Evolutionary conservation across 2,888 invertebrate genomes (phyloP), one percentile per base, ranked within the genome.

Genomic region (Osmoderma eremita): DNA sequence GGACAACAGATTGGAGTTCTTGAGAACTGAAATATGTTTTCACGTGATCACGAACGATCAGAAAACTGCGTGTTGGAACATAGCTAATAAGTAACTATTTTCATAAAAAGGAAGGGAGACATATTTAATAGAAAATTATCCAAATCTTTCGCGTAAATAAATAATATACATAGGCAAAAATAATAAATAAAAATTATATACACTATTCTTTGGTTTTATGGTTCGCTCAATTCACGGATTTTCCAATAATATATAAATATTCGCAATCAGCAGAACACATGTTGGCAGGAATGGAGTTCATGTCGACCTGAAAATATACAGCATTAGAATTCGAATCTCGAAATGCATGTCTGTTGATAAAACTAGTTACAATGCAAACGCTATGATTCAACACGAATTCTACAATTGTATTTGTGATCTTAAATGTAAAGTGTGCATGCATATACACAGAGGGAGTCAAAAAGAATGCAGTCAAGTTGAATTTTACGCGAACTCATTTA

Each of bases 101-200:
- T 17, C 17, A 38, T 17, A 53, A 51, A 0, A 51, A 8, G 13
- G 13, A 38, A 58, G 18, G 22, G 39, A 53, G 22, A 39, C 15
- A 30, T 45, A 61, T 41, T 41, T 22, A 45, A 49, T 36, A n/a
- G 45, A 36, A 58, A 39, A 42, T 22, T 22, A 38, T 38, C 13
- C 17, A 36, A 42, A 13, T 13, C 6, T 24, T n/a, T 50, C 50
- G 13, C 50, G n/a, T 24, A 22, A 18, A 56, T 68, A 63, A 67
- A 68, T 68, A 65, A 68, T 68, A 61, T 68, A 68, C 64, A 68
- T 65, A 65, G 22, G 61, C 39, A 61, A 56, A 65, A 50, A 58
- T 30, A 68, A 68, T 68, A 68, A 68, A 68, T 68, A 58, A 68
- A 65, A 65, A 49, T 38, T 68, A 68, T 68, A 56, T 68, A 68